Evolutionary conservation across 2,888 invertebrate species (phyloP).

Genomic region (Furcula furcula): DNA sequence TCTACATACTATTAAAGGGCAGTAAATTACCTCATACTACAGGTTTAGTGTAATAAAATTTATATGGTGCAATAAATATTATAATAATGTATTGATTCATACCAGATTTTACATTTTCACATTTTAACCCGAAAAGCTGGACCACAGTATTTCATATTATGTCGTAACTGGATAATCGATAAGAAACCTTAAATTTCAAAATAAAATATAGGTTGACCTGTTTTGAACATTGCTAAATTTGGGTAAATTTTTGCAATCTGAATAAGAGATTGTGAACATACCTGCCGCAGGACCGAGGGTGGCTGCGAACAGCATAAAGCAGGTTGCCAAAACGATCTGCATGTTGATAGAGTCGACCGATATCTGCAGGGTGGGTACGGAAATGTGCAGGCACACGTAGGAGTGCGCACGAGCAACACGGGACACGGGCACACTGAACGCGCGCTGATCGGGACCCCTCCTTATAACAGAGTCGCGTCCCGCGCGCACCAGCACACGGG

Average conservation of each 20-base stretch:
- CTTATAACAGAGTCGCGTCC: constrained; percentile 77
- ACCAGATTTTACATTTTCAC: too few relatives aligned
- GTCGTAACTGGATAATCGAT: too few relatives aligned
- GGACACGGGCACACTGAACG: constrained; percentile 79
- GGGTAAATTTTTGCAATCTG: background rate
- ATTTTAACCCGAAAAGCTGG: too few relatives aligned
- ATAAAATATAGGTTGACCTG: too few relatives aligned
- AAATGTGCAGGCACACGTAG: constrained; percentile 48
- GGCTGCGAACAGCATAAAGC: constrained; percentile 78
- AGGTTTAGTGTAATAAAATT: too few relatives aligned
- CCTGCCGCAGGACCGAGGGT: constrained; percentile 78
- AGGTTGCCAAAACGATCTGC: constrained; percentile 78
- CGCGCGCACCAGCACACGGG: constrained; percentile 62
- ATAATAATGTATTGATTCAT: too few relatives aligned
- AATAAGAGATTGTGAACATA: constrained; percentile 48
- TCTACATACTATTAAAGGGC: too few relatives aligned
- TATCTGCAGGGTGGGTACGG: constrained; percentile 39
- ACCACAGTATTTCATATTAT: too few relatives aligned
- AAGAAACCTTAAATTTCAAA: too few relatives aligned
- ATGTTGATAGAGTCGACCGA: constrained; percentile 50
- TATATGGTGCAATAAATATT: too few relatives aligned
- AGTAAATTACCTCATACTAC: too few relatives aligned
- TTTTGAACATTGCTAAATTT: too few relatives aligned
- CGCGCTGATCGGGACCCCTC: constrained; percentile 76
- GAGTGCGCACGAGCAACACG: constrained; percentile 73